Conservation (phyloP, 92 coral and sea anemone species). For the Metridium senile region DNA sequence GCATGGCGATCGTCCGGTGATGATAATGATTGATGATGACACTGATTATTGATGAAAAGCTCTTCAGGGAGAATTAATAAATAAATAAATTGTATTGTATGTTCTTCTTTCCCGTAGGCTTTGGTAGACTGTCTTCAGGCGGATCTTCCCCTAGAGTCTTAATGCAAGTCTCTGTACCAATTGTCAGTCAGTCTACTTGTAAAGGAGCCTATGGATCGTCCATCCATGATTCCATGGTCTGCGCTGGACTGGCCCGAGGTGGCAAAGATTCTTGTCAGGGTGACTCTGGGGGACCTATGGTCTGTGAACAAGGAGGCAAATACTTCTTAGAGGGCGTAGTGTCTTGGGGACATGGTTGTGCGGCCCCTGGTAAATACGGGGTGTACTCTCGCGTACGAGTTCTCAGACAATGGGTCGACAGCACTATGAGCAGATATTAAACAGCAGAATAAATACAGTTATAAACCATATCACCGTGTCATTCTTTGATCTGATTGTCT, state of each 20-base stretch:
- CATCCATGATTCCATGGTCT: constrained; percentile 73
- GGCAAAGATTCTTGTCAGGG: constrained; percentile 76
- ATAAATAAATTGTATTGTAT: too few species aligned
- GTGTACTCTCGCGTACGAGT: constrained; percentile 62
- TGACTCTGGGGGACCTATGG: constrained; percentile 77
- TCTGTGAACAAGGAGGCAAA: constrained; percentile 59
- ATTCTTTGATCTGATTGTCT: too few species aligned
- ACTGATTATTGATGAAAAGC: too few species aligned
- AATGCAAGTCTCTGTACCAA: constrained; percentile 70
- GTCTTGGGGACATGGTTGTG: constrained; percentile 72
- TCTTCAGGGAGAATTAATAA: too few species aligned
- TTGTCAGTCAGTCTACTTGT: constrained; percentile 50
- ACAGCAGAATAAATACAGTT: not conserved
- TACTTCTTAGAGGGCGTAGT: constrained; percentile 63
- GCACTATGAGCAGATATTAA: constrained; percentile 27
- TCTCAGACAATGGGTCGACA: constrained; percentile 43
- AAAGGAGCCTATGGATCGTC: constrained; percentile 28
- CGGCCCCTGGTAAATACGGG: constrained; percentile 49
- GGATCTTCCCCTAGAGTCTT: constrained; percentile 41
- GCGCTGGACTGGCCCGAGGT: constrained; percentile 66
- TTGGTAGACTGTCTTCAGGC: constrained; percentile 48
- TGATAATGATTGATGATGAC: too few species aligned
- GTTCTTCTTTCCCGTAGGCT: too few species aligned
- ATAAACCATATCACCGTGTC: too few species aligned
- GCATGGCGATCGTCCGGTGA: too few species aligned